Evolutionary conservation across 2,113 vertebrate genomes (phyloP).

Genomic region (Oncorhynchus masou): DNA sequence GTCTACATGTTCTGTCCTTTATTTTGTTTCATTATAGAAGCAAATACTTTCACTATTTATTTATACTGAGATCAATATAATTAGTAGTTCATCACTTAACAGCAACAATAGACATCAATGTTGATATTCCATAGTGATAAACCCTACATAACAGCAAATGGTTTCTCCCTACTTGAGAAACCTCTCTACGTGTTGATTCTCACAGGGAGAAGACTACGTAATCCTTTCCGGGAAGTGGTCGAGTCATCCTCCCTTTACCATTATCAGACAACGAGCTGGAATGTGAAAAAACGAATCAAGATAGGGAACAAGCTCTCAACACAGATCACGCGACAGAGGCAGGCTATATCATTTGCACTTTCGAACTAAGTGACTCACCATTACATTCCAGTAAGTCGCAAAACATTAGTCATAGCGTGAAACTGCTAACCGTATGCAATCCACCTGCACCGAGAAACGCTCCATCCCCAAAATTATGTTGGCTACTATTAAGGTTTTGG

Average conservation of each 20-base stretch:
- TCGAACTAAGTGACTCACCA: slow-evolving; percentile 47
- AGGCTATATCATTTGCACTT: slow-evolving; percentile 28
- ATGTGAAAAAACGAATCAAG: background rate
- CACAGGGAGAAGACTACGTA: slow-evolving; percentile 36
- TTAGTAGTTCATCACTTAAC: too few relatives aligned
- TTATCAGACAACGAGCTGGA: slow-evolving; percentile 11
- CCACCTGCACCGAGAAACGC: background rate
- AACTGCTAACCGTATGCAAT: background rate
- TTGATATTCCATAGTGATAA: too few relatives aligned
- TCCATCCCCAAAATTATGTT: background rate
- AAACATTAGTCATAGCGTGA: background rate
- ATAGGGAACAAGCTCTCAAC: slow-evolving; percentile 33
- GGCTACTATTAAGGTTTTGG: background rate
- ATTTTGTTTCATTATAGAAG: too few relatives aligned
- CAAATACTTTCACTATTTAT: too few relatives aligned
- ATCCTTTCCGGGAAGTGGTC: slow-evolving; percentile 73
- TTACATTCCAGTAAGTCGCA: slow-evolving; percentile 51
- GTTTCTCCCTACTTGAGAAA: too few relatives aligned
- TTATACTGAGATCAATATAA: too few relatives aligned
- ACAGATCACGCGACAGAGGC: slow-evolving; percentile 23
- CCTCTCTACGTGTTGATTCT: background rate
- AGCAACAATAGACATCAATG: too few relatives aligned
- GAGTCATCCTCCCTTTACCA: slow-evolving; percentile 34
- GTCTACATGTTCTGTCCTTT: too few relatives aligned
- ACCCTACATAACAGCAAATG: too few relatives aligned